phyloP scores from a whole-genome alignment of 1,140 invertebrate genomes.

The Leptinotarsa undecemlineata region DNA sequence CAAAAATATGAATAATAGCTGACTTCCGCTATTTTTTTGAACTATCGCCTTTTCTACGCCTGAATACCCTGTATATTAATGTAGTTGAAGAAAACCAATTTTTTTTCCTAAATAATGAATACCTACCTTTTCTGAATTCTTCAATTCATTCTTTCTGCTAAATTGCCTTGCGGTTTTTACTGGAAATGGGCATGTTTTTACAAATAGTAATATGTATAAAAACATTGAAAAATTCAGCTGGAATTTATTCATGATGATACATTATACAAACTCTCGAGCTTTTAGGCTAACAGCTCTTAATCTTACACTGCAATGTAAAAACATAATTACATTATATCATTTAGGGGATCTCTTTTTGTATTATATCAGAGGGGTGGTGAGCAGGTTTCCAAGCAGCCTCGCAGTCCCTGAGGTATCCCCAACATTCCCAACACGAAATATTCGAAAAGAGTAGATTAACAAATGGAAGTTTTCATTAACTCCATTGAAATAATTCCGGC shows the following conservation, averaged over 20 bases:
- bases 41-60: too few relatives aligned
- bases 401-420: background rate
- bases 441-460: background rate
- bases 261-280: background rate
- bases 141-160: too few relatives aligned
- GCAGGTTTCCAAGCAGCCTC: background rate
- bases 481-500: background rate
- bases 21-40: too few relatives aligned
- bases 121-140: too few relatives aligned
- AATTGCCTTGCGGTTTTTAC: too few relatives aligned
- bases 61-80: too few relatives aligned
- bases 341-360: background rate
- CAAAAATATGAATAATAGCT: too few relatives aligned
- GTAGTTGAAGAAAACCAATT: too few relatives aligned
- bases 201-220: too few relatives aligned
- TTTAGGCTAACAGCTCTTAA: slow-evolving; percentile 1
- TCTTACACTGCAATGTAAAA: background rate
- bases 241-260: background rate
- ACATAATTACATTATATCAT: background rate
- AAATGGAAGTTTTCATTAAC: background rate
- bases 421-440: background rate
- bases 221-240: background rate
- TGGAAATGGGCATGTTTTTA: too few relatives aligned
- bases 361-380: background rate
- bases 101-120: too few relatives aligned